Percentiles rank a stretch among this genome's conserved stretches.
Evolutionary conservation across 2,797 vertebrate species (phyloP).

Genomic region (Leucoraja ocellata): DNA sequence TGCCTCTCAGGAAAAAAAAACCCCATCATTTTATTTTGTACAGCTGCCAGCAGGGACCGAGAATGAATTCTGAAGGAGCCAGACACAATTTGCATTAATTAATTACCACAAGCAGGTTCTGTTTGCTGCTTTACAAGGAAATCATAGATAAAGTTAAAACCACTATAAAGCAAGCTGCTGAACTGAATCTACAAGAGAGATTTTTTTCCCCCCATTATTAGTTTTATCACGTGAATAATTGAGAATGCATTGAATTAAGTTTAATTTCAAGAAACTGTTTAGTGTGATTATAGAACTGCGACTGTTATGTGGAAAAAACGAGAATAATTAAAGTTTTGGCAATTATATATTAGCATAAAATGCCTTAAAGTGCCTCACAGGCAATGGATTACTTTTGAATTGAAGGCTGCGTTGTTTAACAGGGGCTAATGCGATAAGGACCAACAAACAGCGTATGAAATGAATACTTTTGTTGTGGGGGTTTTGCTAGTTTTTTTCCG

Average conservation of each 20-base stretch:
- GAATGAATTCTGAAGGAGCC: slow-evolving; percentile 28
- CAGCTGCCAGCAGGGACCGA: slow-evolving; percentile 7
- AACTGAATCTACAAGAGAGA: neutral
- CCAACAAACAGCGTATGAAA: neutral
- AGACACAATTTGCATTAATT: slow-evolving; percentile 31
- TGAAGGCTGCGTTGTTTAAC: neutral
- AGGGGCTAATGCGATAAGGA: neutral
- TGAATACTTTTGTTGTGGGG: neutral
- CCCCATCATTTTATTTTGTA: neutral
- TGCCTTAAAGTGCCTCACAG: neutral
- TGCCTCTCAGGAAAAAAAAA: neutral
- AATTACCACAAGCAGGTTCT: slow-evolving; percentile 1
- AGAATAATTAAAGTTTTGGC: neutral
- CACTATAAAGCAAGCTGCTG: neutral
- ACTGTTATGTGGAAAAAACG: neutral
- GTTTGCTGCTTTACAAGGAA: slow-evolving; percentile 9
- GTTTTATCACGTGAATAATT: neutral
- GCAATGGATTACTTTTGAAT: neutral
- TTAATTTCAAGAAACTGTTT: neutral
- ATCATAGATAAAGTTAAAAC: slow-evolving; percentile 13
- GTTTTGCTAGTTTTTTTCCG: no score
- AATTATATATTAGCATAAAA: neutral
- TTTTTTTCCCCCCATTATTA: neutral
- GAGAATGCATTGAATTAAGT: neutral
- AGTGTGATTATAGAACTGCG: neutral